phyloP scores from a whole-genome alignment of 2,113 vertebrate species.

The Tetrax tetrax region DNA sequence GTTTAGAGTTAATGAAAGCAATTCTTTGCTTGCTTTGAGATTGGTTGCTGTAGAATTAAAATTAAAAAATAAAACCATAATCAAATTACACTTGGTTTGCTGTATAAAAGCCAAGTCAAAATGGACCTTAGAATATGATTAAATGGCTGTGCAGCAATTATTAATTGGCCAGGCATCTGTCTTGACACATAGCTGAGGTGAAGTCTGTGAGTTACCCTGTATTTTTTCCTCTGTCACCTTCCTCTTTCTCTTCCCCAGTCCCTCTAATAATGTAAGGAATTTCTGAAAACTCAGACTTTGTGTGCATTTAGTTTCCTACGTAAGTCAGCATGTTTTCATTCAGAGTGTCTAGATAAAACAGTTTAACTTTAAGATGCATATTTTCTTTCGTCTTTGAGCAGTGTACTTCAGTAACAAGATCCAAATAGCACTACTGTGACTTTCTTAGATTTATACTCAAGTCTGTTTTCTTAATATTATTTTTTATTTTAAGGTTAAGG shows the following conservation, averaged over 20 bases:
- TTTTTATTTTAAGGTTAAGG: not conserved
- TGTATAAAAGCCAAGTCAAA: not conserved
- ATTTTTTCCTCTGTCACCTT: not conserved
- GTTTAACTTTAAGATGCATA: not conserved
- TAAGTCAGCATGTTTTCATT: not conserved
- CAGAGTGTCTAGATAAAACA: not conserved
- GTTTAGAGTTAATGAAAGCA: constrained; percentile 11
- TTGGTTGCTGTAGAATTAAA: constrained; percentile 4
- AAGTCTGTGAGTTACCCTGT: not conserved
- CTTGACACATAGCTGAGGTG: not conserved
- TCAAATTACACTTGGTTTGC: not conserved
- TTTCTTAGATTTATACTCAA: not conserved
- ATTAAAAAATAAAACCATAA: not conserved
- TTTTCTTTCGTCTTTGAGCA: not conserved
- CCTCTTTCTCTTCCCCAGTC: not conserved
- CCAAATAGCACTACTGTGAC: not conserved
- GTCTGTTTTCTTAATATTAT: not conserved
- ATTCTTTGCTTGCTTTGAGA: not conserved
- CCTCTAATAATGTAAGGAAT: not conserved
- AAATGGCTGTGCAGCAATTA: not conserved
- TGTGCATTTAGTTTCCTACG: not conserved
- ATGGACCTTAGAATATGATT: not conserved
- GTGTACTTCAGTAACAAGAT: not conserved
- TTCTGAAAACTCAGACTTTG: not conserved
- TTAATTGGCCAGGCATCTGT: not conserved